A percentile compares a stretch with the other conserved stretches of the same genome.
phyloP scores from a whole-genome alignment of 2,797 vertebrate genomes.

The Caiman crocodilus region DNA sequence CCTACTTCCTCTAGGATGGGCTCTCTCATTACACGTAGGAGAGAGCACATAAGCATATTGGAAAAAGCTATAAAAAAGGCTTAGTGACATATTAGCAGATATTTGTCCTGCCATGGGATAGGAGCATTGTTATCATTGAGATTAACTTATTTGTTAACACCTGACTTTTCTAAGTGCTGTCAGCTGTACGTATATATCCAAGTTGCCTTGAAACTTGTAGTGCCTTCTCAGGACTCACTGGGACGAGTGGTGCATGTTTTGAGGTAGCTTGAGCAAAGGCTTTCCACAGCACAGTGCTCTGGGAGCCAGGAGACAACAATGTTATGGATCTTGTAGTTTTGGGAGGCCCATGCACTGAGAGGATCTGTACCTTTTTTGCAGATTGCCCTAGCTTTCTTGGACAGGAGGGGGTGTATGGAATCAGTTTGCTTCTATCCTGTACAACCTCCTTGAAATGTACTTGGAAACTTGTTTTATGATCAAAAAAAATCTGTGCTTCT shows the following conservation, averaged over 20 bases:
- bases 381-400: background rate
- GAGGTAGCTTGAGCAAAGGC: background rate
- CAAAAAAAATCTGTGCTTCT: background rate
- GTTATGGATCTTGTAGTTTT: background rate
- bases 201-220: background rate
- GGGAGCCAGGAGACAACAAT: background rate
- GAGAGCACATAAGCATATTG: background rate
- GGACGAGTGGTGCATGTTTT: background rate
- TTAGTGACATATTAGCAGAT: background rate
- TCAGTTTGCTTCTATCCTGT: background rate
- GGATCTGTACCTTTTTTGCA: background rate
- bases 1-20: background rate
- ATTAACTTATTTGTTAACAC: background rate
- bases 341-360: background rate
- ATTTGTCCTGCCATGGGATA: background rate
- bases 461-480: background rate
- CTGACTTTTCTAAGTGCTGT: background rate
- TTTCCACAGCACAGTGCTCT: background rate
- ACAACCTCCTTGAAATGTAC: background rate
- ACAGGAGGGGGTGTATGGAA: background rate
- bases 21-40: background rate
- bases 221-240: background rate
- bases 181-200: background rate
- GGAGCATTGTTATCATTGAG: background rate
- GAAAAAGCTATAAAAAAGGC: background rate